These are phyloP conservation scores for Drosophila tropicalis DNA, from an alignment of 1,140 invertebrate genomes.

Conservation along the genomic window DNA sequence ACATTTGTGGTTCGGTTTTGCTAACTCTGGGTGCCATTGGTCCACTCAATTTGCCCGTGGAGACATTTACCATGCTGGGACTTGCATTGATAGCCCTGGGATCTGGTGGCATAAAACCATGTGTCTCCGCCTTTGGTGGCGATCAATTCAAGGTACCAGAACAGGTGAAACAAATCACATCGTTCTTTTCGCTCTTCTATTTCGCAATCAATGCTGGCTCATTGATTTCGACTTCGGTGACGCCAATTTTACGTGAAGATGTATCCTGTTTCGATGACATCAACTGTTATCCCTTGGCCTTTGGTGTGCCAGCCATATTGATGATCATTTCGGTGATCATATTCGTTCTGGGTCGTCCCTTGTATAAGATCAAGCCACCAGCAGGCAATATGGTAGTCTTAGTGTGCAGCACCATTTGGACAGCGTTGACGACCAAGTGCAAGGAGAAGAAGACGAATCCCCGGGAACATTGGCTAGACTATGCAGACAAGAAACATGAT, in stretches of 20 bases:
- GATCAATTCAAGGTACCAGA: conserved; percentile 95
- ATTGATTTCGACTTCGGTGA: conserved; percentile 94
- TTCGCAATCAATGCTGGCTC: conserved; percentile 97
- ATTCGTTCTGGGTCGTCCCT: conserved; percentile 90
- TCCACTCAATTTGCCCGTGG: conserved; percentile 85
- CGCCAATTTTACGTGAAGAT: conserved; percentile 93
- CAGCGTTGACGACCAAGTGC: conserved; percentile 87
- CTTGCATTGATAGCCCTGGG: conserved; percentile 93
- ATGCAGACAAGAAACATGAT: conserved; percentile 90
- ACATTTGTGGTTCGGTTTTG: conserved; percentile 92
- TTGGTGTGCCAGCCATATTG: conserved; percentile 94
- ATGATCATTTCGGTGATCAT: conserved; percentile 93
- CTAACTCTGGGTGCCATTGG: conserved; percentile 89
- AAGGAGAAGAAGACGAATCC: conserved; percentile 85
- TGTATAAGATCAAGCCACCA: conserved; percentile 92
- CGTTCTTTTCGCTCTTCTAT: conserved; percentile 97
- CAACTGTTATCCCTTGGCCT: conserved; percentile 95
- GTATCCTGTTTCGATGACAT: conserved; percentile 92
- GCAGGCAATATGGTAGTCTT: conserved; percentile 92
- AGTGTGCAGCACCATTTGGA: conserved; percentile 91
- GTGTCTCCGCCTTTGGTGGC: conserved; percentile 97
- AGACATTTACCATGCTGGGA: conserved; percentile 89
- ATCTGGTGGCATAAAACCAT: conserved; percentile 98
- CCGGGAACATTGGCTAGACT: conserved; percentile 91
- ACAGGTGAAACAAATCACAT: conserved; percentile 90